phyloP scores from a whole-genome alignment of 2,888 invertebrate species.

The Dryadula phaetusa region DNA sequence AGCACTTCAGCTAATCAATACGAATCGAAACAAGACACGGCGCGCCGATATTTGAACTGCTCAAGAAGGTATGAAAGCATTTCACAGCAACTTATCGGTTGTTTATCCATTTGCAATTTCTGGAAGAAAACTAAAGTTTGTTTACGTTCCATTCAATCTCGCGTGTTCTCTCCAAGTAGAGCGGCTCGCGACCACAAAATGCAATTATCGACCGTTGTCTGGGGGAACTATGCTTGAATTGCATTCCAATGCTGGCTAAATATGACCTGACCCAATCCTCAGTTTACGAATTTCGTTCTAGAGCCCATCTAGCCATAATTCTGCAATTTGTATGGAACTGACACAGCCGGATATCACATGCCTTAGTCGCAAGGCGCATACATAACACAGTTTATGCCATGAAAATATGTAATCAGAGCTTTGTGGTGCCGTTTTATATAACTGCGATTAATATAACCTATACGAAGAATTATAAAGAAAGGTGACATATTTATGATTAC shows the following conservation, averaged over 20 bases:
- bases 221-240: constrained; percentile 74
- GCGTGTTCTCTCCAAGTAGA: constrained; percentile 70
- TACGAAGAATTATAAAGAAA: constrained; percentile 9
- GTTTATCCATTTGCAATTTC: constrained; percentile 69
- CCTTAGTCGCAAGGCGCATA: constrained; percentile 42
- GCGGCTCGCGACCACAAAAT: constrained; percentile 77
- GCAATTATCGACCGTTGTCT: constrained; percentile 81
- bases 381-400: constrained; percentile 40
- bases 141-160: constrained; percentile 76
- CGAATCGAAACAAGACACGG: constrained; percentile 40
- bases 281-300: constrained; percentile 42
- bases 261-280: constrained; percentile 56
- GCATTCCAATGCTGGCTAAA: constrained; percentile 71
- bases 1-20: constrained; percentile 40
- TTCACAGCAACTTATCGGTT: constrained; percentile 53
- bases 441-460: constrained; percentile 22
- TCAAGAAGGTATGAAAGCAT: constrained; percentile 52
- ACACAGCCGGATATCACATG: constrained; percentile 41
- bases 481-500: constrained; percentile 19
- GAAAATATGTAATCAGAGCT: constrained; percentile 29
- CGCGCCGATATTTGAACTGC: constrained; percentile 43
- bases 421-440: constrained; percentile 32
- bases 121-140: constrained; percentile 74
- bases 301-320: constrained; percentile 41
- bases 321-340: constrained; percentile 44